Evolutionary conservation across 2,113 vertebrate genomes (phyloP).

Genomic region (Halcyon senegalensis): DNA sequence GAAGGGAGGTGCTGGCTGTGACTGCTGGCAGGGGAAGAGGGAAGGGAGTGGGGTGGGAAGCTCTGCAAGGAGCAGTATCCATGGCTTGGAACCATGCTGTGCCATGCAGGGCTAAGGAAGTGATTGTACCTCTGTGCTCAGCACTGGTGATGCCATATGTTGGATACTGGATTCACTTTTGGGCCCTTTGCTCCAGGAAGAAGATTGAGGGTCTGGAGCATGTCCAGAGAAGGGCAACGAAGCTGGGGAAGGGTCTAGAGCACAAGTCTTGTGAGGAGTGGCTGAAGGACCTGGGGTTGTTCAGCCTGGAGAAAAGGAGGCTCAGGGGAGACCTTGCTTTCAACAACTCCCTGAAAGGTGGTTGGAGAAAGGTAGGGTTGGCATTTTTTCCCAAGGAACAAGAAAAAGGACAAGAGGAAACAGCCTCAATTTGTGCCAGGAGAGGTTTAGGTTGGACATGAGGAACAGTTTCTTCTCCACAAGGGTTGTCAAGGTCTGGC

Average conservation of each 20-base stretch:
- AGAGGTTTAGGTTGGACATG: too few species aligned
- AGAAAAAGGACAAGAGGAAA: too few species aligned
- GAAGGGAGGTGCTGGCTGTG: slow-evolving; percentile 49
- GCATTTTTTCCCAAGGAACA: too few species aligned
- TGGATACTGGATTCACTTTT: neutral
- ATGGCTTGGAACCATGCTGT: rapidly evolving
- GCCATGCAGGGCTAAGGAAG: neutral
- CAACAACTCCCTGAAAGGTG: too few species aligned
- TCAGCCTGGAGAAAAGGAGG: neutral
- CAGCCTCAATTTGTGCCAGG: too few species aligned
- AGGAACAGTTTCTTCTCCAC: too few species aligned
- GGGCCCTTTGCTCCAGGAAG: neutral
- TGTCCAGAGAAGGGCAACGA: neutral
- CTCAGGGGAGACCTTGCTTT: too few species aligned
- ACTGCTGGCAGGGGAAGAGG: slow-evolving; percentile 15
- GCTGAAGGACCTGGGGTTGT: neutral
- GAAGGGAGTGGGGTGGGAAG: slow-evolving; percentile 13
- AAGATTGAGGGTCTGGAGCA: neutral
- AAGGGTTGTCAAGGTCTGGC: too few species aligned
- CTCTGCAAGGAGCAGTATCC: neutral
- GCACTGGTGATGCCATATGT: neutral
- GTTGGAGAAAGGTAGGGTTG: too few species aligned
- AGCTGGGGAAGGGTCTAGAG: neutral
- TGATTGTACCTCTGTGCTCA: neutral
- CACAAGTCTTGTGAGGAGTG: too few species aligned